Base-by-base conservation (phyloP, 2,113 vertebrate species). In the Passer montanus region DNA sequence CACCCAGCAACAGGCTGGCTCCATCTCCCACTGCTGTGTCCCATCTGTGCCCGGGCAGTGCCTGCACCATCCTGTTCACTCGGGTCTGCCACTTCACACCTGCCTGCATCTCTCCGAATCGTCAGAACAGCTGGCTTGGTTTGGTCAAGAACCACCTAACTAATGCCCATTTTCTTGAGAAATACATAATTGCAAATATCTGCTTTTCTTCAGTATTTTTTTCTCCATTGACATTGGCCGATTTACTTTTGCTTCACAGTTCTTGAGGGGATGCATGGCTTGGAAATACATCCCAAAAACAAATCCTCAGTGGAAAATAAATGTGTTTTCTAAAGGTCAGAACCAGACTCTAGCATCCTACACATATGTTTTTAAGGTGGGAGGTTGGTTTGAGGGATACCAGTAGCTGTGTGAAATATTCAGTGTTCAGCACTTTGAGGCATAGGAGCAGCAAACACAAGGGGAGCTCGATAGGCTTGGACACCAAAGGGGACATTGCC, bases 11-110 rank as follows among this genome's bases (percentile, higher is more conserved):
- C 0, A 4, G 18, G 43, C 50, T 35, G 13, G 56, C 23, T 89
- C 27, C 37, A 9, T 58, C 55, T 64, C 44, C 43, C 20, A 1
- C 52, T 56, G 81, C 28, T 21, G n/a, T 22, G n/a, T 19, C 41
- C 17, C 63, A 7, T 44, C 46, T 19, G 6, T 77, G 30, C 15
- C 19, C 0, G 0, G 9, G 16, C 55, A 41, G 30, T 20, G 27
- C 49, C 4, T 15, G 23, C 17, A 39, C 28, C 0, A 0, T 60
- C 26, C 53, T 50, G n/a, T n/a, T 23, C 46, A 3, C 26, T 31
- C 0, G 0, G 14, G 3, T 55, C 39, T 64, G 27, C 28, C 47
- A 2, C 28, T 6, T 37, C 35, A 53, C 20, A 46, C 44, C 77
- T 63, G n/a, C 26, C 21, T 62, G 21, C 18, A 35, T 21, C 16